These are phyloP conservation scores for Trichonephila inaurata DNA, from an alignment of 1,140 invertebrate species.

Conservation along the genomic window DNA sequence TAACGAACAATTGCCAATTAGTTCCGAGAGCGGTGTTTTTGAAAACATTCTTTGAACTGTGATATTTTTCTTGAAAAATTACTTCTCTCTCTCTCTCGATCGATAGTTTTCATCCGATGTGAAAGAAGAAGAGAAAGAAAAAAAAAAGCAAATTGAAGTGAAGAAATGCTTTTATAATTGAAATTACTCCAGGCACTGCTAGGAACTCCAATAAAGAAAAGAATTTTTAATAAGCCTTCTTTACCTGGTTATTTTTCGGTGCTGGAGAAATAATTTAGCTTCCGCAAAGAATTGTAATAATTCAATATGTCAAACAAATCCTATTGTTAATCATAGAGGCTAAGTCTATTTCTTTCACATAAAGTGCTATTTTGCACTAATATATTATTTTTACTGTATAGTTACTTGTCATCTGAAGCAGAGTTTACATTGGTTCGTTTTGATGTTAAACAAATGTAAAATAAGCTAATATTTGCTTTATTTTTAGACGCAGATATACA, in stretches of 20 bases:
- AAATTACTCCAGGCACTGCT: constrained; percentile 44
- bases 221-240: neutral
- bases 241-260: neutral
- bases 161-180: constrained; percentile 59
- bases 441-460: too few relatives aligned
- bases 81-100: constrained; percentile 12
- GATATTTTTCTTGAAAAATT: constrained; percentile 24
- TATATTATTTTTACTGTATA: too few relatives aligned
- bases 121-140: neutral
- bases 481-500: too few relatives aligned
- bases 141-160: constrained; percentile 14
- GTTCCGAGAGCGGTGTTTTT: constrained; percentile 62
- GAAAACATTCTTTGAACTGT: constrained; percentile 58
- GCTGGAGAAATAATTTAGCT: neutral
- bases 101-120: constrained; percentile 55
- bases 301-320: neutral
- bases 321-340: too few relatives aligned
- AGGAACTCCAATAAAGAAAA: constrained; percentile 6
- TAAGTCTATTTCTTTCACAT: too few relatives aligned
- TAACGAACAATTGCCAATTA: constrained; percentile 75
- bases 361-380: too few relatives aligned
- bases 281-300: neutral
- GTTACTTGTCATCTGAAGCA: too few relatives aligned
- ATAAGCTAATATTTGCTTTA: too few relatives aligned
- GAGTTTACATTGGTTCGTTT: too few relatives aligned